Base-by-base conservation (phyloP, 53 echinoderm and acorn worm species). In the Holothuria leucospilota region DNA sequence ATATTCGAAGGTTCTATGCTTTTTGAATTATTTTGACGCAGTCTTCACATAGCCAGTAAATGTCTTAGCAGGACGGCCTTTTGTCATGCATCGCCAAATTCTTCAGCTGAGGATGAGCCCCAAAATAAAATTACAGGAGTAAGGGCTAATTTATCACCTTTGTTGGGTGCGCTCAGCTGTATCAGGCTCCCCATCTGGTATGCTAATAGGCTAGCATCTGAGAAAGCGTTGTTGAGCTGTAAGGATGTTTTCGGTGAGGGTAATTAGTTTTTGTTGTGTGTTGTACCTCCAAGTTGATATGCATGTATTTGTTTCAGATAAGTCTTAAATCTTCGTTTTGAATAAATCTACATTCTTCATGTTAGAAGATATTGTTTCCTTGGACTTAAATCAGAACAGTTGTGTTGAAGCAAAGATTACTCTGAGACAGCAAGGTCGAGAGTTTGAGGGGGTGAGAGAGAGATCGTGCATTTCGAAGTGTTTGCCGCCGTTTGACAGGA, bases 111-210 rank as follows among this genome's bases (percentile, higher is more conserved):
- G 75, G 52, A 41, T 41, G 39, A 52, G 75, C 75, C 18, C 38
- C 20, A 20, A 70, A 75, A 75, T 75, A 75, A 75, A 75, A 75
- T 75, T 75, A 75, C 26, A 75, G 75, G 52, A 75, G 75, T 21
- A 75, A 13, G 25, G 72, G 39, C 38, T 75, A 75, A 75, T 75
- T 75, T 75, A 75, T 75, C 75, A 75, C 75, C 75, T 75, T 51
- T 49, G 49, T 40, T 75, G 49, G 75, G 75, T 75, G 75, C 75
- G 41, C 15, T 52, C 75, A 75, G 34, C 75, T 52, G 20, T 75
- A 75, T 75, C 75, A 51, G 53, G 23, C 52, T 52, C 75, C 70
- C 75, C 75, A 75, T 75, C 75, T 75, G 75, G 53, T 75, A 75
- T 75, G 75, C 75, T 75, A 75, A 75, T 75, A 49, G 56, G 49